Conservation (phyloP, 2,888 invertebrate species). For the Acanthosepion esculentum region DNA sequence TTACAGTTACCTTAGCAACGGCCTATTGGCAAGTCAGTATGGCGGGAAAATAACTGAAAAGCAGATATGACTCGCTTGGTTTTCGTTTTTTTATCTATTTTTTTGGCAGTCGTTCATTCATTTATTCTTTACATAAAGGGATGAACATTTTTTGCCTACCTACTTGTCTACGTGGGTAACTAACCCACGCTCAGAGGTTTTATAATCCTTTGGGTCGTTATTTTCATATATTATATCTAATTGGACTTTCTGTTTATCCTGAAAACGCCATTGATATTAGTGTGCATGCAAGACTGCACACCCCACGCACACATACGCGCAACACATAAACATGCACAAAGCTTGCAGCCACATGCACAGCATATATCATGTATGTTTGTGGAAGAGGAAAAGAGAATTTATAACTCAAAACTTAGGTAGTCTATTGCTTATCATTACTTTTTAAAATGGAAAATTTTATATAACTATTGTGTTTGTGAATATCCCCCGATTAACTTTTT, state of each 20-base stretch:
- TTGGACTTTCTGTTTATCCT: not conserved
- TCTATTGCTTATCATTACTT: no score
- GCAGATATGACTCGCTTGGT: not conserved
- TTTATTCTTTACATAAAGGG: not conserved
- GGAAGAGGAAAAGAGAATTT: no score
- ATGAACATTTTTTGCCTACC: conserved; percentile 2
- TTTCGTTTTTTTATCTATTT: not conserved
- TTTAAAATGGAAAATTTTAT: no score
- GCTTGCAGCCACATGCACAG: no score
- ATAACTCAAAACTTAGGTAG: no score
- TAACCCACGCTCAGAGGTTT: not conserved
- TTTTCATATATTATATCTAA: not conserved
- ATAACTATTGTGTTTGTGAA: no score
- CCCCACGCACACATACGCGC: no score
- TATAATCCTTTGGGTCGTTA: not conserved
- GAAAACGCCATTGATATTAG: not conserved
- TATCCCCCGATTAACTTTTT: no score
- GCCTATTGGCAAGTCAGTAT: not conserved
- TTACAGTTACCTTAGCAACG: not conserved
- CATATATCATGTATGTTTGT: no score
- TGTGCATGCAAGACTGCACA: no score
- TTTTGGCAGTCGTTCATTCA: not conserved
- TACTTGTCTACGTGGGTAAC: not conserved
- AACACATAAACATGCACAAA: no score
- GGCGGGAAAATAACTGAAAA: not conserved